Evolutionary conservation across 2,113 vertebrate genomes (phyloP).

Genomic region (Pogonocichla stellata): DNA sequence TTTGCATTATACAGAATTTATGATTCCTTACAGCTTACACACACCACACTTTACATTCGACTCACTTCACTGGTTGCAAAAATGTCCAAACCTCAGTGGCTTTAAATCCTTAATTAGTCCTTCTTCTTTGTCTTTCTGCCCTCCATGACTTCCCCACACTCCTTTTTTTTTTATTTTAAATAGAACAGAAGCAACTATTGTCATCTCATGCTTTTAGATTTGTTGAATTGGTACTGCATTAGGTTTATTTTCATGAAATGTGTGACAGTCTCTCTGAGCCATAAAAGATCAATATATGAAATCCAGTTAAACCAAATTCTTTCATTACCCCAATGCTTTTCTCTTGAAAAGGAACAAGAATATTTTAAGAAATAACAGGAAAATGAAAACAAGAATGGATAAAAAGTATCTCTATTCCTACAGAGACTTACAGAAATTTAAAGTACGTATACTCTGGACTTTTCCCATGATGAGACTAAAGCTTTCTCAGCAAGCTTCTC

Average conservation of each 20-base stretch:
- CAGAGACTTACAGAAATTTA: neutral
- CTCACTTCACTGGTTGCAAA: neutral
- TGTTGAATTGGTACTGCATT: neutral
- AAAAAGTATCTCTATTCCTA: neutral
- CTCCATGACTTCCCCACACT: neutral
- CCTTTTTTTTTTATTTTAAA: neutral
- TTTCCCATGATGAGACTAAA: neutral
- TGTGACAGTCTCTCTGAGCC: neutral
- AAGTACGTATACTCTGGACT: neutral
- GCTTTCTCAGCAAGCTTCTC: neutral
- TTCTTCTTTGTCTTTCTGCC: neutral
- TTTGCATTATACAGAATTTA: neutral
- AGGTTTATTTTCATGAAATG: neutral
- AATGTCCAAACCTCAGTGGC: neutral
- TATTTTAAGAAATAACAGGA: neutral
- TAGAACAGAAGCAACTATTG: neutral
- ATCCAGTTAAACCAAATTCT: neutral
- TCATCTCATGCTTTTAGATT: neutral
- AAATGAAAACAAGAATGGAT: neutral
- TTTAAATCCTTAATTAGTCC: conserved; percentile 21
- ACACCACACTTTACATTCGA: neutral
- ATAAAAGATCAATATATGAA: neutral
- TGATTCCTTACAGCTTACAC: neutral
- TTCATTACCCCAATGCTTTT: neutral
- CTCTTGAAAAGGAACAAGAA: neutral